Percentiles rank a stretch among this genome's conserved stretches.
Evolutionary conservation across 2,888 invertebrate species (phyloP).

Genomic region (Latrodectus hesperus): DNA sequence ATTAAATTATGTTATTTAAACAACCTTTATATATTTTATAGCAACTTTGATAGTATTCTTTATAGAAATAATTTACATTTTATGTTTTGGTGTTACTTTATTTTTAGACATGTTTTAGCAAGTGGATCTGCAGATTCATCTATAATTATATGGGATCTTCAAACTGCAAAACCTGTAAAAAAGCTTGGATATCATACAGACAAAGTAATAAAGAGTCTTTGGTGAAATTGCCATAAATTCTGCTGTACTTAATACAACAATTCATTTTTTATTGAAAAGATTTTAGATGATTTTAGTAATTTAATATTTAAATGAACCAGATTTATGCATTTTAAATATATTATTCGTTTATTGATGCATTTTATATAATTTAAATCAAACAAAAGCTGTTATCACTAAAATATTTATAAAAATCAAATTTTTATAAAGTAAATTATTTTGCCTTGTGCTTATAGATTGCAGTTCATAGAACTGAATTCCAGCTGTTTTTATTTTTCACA

Average conservation of each 20-base stretch:
- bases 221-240: neutral
- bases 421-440: no score
- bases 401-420: no score
- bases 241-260: neutral
- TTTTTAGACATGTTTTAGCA: constrained; percentile 86
- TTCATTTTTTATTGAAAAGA: neutral
- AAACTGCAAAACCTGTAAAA: constrained; percentile 84
- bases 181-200: constrained; percentile 84
- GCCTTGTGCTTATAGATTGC: no score
- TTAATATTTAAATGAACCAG: neutral
- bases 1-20: no score
- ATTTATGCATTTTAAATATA: neutral
- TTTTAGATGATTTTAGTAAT: neutral
- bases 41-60: no score
- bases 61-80: no score
- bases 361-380: no score
- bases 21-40: no score
- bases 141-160: constrained; percentile 93
- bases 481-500: no score
- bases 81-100: no score
- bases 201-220: constrained; percentile 77
- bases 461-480: no score
- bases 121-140: constrained; percentile 94
- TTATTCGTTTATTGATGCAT: neutral
- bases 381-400: no score